Conservation (phyloP, 2,888 invertebrate genomes). For the Yponomeuta cagnagella region DNA sequence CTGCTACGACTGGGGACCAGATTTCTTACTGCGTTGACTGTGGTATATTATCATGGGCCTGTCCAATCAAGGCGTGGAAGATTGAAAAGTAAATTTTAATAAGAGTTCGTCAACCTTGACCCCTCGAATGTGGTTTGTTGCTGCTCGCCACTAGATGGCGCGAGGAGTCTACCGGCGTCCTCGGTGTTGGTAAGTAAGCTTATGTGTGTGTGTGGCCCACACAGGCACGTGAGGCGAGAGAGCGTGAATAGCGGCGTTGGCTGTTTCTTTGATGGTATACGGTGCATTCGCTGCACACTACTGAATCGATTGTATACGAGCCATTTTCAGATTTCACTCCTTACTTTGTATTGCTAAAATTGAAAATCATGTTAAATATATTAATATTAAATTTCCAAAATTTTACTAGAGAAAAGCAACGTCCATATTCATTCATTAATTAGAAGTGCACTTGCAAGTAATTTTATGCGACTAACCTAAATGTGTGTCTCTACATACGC, state of each 20-base stretch:
- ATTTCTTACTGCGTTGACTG: neutral
- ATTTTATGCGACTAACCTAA: neutral
- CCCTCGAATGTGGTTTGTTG: constrained; percentile 28
- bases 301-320: neutral
- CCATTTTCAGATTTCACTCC: neutral
- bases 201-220: constrained; percentile 26
- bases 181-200: constrained; percentile 9
- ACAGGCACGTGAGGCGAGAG: constrained; percentile 33
- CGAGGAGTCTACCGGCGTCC: constrained; percentile 13
- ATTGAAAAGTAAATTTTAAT: constrained; percentile 10
- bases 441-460: neutral
- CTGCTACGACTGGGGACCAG: constrained; percentile 1
- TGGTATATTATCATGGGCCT: neutral
- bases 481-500: neutral
- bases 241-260: neutral
- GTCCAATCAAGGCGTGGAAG: neutral
- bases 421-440: neutral
- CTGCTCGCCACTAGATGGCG: constrained; percentile 60
- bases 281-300: neutral
- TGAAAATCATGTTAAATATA: neutral
- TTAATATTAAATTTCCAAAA: too few relatives aligned
- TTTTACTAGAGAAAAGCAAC: neutral
- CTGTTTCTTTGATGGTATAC: neutral
- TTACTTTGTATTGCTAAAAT: neutral
- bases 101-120: constrained; percentile 68